Evolutionary conservation across 2,113 vertebrate species (phyloP), one percentile per base, ranked within the genome.

Genomic region (Deroptyus accipitrinus): DNA sequence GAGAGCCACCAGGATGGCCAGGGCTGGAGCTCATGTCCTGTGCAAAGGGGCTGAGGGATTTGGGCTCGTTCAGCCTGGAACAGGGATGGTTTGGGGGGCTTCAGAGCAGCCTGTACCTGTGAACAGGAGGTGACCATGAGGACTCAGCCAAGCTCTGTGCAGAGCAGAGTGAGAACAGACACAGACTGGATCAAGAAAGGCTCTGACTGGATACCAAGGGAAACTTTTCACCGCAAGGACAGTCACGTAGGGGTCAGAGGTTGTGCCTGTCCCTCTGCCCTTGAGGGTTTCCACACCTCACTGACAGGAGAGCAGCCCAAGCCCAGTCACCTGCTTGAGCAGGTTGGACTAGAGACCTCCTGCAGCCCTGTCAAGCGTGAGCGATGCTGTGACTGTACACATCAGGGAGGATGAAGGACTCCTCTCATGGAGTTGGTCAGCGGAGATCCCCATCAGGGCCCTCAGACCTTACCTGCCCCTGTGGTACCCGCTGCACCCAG

Each of bases 311-410:
- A 33, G 31, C 44, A 77, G 39, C 57, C 14, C 7, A 33, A 57
- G 19, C 20, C 63, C 49, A 51, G 48, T 55, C 51, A 48, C 10
- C 33, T 10, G 37, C 35, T 35, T 0, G 1, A 73, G 52, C 52
- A 55, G 51, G 16, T 11, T 10, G 1, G 52, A 6, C 12, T 15
- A 11, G n/a, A 67, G 42, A 75, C 30, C 14, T 12, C 49, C 73
- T 39, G 44, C 41, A 33, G 23, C 24, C 24, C 62, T 5, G 0
- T 2, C 0, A 2, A 37, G 14, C 42, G 15, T 0, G 0, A 59
- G 22, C 5, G 3, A 75, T 24, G 44, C 83, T 9, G 49, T 8
- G 44, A n/a, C 2, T 8, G 10, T 13, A 44, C 1, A 0, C 0
- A 0, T 49, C 44, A 48, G n/a, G 23, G 2, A 25, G 75, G 41